phyloP scores from a whole-genome alignment of 2,888 invertebrate species.

The Urechis unicinctus region DNA sequence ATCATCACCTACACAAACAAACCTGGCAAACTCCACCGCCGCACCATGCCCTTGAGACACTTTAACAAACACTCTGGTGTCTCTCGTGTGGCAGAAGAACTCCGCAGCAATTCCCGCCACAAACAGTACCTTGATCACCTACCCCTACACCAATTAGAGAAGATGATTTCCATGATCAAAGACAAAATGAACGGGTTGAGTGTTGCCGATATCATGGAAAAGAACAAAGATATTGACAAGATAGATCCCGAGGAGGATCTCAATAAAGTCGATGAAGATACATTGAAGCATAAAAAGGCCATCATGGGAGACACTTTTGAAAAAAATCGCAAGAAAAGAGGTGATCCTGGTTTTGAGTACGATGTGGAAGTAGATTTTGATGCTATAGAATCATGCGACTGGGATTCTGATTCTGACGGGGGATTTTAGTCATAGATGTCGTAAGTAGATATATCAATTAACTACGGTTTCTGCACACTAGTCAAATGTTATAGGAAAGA shows the following conservation, averaged over 20 bases:
- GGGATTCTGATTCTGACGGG: conserved; percentile 50
- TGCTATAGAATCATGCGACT: conserved; percentile 45
- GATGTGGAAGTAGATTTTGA: conserved; percentile 52
- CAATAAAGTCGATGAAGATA: conserved; percentile 51
- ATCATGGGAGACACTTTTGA: conserved; percentile 53
- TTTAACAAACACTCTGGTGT: conserved; percentile 49
- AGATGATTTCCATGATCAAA: conserved; percentile 52
- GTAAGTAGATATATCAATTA: no score
- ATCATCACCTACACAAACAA: conserved; percentile 36
- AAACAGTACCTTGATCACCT: conserved; percentile 44
- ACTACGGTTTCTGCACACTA: no score
- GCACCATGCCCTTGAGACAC: conserved; percentile 53
- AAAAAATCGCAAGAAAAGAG: conserved; percentile 50
- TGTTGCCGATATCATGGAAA: conserved; percentile 47
- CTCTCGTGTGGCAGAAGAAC: conserved; percentile 39
- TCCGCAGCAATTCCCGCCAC: conserved; percentile 46
- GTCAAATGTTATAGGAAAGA: no score
- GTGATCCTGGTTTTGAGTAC: conserved; percentile 53
- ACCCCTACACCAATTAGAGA: conserved; percentile 48
- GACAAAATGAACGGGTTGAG: conserved; percentile 50
- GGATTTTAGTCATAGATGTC: no score
- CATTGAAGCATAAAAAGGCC: conserved; percentile 51
- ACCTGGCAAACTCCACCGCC: conserved; percentile 12
- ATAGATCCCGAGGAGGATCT: conserved; percentile 54
- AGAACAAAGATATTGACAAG: conserved; percentile 42